phyloP scores from a whole-genome alignment of 2,888 invertebrate species.

The Epistrophe eligans region DNA sequence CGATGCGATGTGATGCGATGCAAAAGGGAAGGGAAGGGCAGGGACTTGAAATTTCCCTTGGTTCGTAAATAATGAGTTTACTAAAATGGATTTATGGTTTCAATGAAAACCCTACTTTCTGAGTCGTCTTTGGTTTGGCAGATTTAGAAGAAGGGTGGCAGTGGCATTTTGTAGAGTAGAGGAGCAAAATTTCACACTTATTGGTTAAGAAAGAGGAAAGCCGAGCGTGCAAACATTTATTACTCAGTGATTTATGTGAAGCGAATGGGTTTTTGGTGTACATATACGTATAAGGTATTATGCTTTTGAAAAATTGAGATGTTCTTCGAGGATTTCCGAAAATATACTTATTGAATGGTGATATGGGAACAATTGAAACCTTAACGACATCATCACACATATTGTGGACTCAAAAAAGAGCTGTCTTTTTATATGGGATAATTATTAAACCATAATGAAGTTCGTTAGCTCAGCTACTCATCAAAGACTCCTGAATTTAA shows the following conservation, averaged over 20 bases:
- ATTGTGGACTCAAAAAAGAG: constrained; percentile 4
- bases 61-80: constrained; percentile 73
- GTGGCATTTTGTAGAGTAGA: neutral
- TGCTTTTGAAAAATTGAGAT: constrained; percentile 43
- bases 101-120: constrained; percentile 44
- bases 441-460: constrained; percentile 41
- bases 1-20: constrained; percentile 20
- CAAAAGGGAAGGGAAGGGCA: neutral
- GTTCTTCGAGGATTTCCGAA: constrained; percentile 43
- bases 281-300: neutral
- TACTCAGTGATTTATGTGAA: constrained; percentile 63
- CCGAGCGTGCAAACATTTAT: constrained; percentile 68
- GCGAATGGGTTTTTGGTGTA: neutral
- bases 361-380: constrained; percentile 7
- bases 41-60: constrained; percentile 9
- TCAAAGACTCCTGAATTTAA: constrained; percentile 8
- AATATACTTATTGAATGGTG: constrained; percentile 3
- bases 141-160: neutral
- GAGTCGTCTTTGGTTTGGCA: neutral
- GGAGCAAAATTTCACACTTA: constrained; percentile 58
- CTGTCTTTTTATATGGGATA: constrained; percentile 28
- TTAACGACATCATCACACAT: constrained; percentile 2
- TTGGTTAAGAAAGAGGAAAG: constrained; percentile 55
- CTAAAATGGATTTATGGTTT: constrained; percentile 75
- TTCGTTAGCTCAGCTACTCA: constrained; percentile 30